phyloP scores from a whole-genome alignment of 2,797 vertebrate species.

The Adrianichthys oophorus region DNA sequence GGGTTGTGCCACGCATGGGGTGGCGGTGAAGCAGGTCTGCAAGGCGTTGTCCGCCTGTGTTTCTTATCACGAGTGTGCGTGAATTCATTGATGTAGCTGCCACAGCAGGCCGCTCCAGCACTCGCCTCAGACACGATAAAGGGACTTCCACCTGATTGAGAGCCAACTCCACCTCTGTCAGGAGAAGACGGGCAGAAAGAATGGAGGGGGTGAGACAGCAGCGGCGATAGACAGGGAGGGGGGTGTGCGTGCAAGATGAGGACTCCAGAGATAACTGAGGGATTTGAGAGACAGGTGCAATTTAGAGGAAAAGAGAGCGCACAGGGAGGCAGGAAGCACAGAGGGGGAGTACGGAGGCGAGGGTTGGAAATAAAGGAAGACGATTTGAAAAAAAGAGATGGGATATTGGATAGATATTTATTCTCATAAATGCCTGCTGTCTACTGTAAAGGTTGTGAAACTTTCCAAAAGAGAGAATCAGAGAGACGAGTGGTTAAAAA shows the following conservation, averaged over 20 bases:
- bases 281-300: constrained; percentile 75
- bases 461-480: constrained; percentile 31
- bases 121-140: constrained; percentile 42
- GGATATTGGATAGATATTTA: constrained; percentile 63
- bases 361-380: constrained; percentile 37
- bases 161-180: constrained; percentile 54
- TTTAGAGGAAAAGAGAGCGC: constrained; percentile 54
- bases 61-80: constrained; percentile 3
- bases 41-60: constrained; percentile 2
- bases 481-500: constrained; percentile 31
- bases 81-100: constrained; percentile 6
- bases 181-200: constrained; percentile 40
- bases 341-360: neutral
- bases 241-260: constrained; percentile 40
- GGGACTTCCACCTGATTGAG: constrained; percentile 56
- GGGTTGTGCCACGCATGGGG: constrained; percentile 14
- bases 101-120: constrained; percentile 7
- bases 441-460: constrained; percentile 27
- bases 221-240: constrained; percentile 43
- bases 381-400: constrained; percentile 49
- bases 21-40: constrained; percentile 9
- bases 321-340: constrained; percentile 16
- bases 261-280: constrained; percentile 64
- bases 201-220: constrained; percentile 33
- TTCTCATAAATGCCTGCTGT: constrained; percentile 59